A percentile compares a stretch with the other conserved stretches of the same genome.
These are phyloP conservation scores for Heteromyza rotundicornis DNA, from an alignment of 2,888 invertebrate genomes.

Conservation along the genomic window DNA sequence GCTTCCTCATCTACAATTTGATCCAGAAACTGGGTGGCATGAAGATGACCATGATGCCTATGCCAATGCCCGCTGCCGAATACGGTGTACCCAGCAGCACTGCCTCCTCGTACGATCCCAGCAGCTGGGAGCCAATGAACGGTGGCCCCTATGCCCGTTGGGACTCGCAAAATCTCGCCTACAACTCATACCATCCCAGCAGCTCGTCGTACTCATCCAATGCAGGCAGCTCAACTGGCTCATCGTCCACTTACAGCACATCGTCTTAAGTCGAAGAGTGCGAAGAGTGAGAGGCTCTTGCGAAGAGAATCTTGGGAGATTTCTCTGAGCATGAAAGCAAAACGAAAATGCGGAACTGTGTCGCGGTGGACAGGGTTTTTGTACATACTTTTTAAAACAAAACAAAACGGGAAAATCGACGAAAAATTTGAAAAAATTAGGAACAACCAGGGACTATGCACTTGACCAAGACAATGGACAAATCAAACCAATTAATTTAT, in stretches of 20 bases:
- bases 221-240: slow-evolving; percentile 52
- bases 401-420: slow-evolving; percentile 35
- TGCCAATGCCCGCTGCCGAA: slow-evolving; percentile 68
- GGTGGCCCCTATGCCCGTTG: slow-evolving; percentile 82
- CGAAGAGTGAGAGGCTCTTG: no score
- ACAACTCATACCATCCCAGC: slow-evolving; percentile 75
- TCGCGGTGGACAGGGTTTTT: no score
- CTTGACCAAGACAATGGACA: slow-evolving; percentile 39
- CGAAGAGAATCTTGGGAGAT: no score
- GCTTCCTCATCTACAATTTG: slow-evolving; percentile 80
- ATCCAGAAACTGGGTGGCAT: slow-evolving; percentile 81
- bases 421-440: slow-evolving; percentile 28
- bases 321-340: no score
- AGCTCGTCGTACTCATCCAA: slow-evolving; percentile 67
- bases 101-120: slow-evolving; percentile 74
- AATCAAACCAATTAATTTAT: slow-evolving; percentile 41
- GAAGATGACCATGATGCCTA: slow-evolving; percentile 74
- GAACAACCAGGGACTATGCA: slow-evolving; percentile 28
- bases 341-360: no score
- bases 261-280: slow-evolving; percentile 47
- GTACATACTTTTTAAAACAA: no score
- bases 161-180: slow-evolving; percentile 74
- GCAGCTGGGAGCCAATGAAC: slow-evolving; percentile 72
- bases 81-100: slow-evolving; percentile 76
- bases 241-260: slow-evolving; percentile 49